These are phyloP conservation scores for Columbina picui DNA, from an alignment of 2,113 vertebrate species.

Conservation along the genomic window DNA sequence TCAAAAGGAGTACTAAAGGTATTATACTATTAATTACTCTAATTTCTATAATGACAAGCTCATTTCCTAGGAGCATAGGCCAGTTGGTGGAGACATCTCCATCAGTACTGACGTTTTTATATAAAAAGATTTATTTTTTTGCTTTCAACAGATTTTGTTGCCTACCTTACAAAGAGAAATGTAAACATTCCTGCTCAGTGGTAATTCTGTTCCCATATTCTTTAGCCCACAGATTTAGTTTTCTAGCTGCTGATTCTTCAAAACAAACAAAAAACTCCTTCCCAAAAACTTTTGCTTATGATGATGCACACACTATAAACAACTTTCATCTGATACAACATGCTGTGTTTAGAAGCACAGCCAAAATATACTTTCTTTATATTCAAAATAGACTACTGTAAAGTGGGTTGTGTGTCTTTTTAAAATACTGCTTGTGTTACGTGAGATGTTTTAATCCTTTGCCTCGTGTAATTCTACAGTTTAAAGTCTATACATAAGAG, in stretches of 20 bases:
- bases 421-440: background rate
- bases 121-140: background rate
- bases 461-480: background rate
- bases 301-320: background rate
- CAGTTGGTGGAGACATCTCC: background rate
- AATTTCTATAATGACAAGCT: background rate
- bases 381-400: background rate
- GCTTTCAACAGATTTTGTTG: background rate
- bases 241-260: background rate
- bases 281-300: background rate
- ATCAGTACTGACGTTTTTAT: background rate
- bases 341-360: background rate
- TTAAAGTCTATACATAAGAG: background rate
- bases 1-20: background rate
- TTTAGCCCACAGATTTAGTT: background rate
- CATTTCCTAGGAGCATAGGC: background rate
- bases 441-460: background rate
- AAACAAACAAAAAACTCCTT: background rate
- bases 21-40: background rate
- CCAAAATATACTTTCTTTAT: background rate
- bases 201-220: background rate
- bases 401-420: background rate
- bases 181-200: background rate
- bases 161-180: background rate
- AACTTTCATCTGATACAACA: background rate